These are phyloP conservation scores for Scaptomyza montana DNA, from an alignment of 1,140 invertebrate genomes.

Conservation along the genomic window DNA sequence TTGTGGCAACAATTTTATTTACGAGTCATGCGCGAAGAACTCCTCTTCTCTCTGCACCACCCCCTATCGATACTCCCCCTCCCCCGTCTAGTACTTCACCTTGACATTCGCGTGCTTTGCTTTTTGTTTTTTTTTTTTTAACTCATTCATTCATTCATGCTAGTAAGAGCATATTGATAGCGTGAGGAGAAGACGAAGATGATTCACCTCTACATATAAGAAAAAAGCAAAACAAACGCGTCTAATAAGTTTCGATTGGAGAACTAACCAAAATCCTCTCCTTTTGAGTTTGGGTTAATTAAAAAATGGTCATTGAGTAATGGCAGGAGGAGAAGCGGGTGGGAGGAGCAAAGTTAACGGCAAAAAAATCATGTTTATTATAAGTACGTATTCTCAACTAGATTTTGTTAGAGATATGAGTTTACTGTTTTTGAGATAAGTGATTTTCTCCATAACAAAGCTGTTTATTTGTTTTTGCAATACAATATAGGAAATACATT, in stretches of 20 bases:
- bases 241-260: conserved; percentile 75
- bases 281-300: conserved; percentile 54
- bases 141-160: conserved; percentile 72
- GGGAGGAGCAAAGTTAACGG: background rate
- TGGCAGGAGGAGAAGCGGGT: background rate
- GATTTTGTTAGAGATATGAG: background rate
- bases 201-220: too few species aligned
- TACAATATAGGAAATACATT: too few species aligned
- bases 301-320: conserved; percentile 45
- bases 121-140: background rate
- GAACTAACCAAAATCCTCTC: background rate
- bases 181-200: background rate
- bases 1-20: conserved; percentile 82
- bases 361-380: background rate
- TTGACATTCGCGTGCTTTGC: too few species aligned
- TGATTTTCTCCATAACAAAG: too few species aligned
- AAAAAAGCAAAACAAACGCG: conserved; percentile 51
- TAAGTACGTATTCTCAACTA: background rate
- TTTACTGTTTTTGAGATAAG: background rate
- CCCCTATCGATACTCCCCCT: background rate
- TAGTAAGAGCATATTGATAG: conserved; percentile 5
- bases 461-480: too few species aligned
- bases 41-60: background rate
- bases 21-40: conserved; percentile 73
- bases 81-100: conserved; percentile 1